These are phyloP conservation scores for Malurus cyaneus DNA, from an alignment of 2,113 vertebrate species.

Conservation along the genomic window DNA sequence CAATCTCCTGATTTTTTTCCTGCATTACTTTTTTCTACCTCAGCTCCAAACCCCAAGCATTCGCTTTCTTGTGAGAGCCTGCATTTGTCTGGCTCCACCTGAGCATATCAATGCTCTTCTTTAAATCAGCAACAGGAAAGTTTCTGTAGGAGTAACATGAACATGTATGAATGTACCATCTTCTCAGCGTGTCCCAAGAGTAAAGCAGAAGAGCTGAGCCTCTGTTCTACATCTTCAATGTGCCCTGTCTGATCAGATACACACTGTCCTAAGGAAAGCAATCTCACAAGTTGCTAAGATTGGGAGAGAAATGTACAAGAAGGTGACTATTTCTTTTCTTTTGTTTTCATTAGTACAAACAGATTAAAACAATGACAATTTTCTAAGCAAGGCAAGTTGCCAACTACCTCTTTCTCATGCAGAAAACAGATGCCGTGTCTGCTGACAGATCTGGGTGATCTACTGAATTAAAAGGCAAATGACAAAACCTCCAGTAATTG, in stretches of 20 bases:
- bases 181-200: neutral
- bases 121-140: neutral
- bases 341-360: neutral
- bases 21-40: neutral
- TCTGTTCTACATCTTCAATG: neutral
- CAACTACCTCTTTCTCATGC: neutral
- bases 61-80: neutral
- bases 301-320: neutral
- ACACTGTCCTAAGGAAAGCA: neutral
- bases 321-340: neutral
- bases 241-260: neutral
- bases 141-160: neutral
- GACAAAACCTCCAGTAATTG: neutral
- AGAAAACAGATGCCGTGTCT: neutral
- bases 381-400: neutral
- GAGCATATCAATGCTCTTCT: neutral
- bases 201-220: neutral
- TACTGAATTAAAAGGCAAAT: neutral
- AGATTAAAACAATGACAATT: neutral
- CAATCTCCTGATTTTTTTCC: neutral
- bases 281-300: neutral
- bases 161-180: neutral
- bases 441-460: neutral
- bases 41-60: neutral
- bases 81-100: neutral